Percentiles rank a stretch among this genome's conserved stretches.
These are phyloP conservation scores for Hymenochirus boettgeri DNA, from an alignment of 2,113 vertebrate species.

Conservation along the genomic window DNA sequence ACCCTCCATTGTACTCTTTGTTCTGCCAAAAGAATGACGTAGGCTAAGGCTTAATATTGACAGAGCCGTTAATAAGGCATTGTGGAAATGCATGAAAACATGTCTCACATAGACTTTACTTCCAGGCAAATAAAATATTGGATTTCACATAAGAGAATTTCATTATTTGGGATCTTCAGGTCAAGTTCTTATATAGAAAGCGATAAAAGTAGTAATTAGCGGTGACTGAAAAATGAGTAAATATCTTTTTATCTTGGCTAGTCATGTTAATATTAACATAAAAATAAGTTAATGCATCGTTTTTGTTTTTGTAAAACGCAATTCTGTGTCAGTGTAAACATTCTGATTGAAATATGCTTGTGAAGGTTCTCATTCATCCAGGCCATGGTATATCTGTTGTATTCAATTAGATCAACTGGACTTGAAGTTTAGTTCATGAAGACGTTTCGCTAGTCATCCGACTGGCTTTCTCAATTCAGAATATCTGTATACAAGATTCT, in stretches of 20 bases:
- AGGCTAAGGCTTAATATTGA: conserved; percentile 27
- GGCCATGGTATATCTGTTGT: too few relatives aligned
- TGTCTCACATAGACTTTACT: conserved; percentile 10
- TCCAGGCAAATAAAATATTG: conserved; percentile 14
- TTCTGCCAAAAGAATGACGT: conserved; percentile 15
- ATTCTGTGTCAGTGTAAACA: too few relatives aligned
- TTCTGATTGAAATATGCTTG: too few relatives aligned
- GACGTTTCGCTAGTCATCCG: too few relatives aligned
- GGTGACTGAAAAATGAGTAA: neutral
- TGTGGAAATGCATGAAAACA: conserved; percentile 28
- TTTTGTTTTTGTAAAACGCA: too few relatives aligned
- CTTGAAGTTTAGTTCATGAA: too few relatives aligned
- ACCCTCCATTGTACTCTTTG: conserved; percentile 9
- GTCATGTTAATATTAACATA: too few relatives aligned
- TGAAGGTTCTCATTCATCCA: too few relatives aligned
- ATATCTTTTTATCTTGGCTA: neutral
- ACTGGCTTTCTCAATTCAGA: too few relatives aligned
- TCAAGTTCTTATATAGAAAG: neutral
- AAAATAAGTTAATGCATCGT: too few relatives aligned
- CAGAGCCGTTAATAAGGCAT: conserved; percentile 25
- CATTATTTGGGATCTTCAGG: neutral
- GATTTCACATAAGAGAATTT: conserved; percentile 3
- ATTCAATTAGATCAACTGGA: too few relatives aligned
- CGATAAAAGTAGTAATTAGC: neutral
- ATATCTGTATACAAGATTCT: too few relatives aligned